Evolutionary conservation across 2,888 invertebrate genomes (phyloP).

Genomic region (Pyralis farinalis): DNA sequence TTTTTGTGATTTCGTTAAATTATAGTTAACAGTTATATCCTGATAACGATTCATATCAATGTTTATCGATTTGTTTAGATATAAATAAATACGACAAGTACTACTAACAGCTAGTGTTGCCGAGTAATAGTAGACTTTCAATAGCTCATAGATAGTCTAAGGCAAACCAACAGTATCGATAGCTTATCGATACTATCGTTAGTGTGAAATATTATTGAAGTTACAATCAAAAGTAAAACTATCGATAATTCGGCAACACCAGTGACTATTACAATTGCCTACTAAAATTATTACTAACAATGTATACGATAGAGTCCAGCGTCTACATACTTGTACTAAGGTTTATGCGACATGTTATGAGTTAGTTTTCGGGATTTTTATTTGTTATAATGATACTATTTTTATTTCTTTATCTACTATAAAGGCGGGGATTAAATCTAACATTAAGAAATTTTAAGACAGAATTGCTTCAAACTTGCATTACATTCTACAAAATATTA

Average conservation of each 20-base stretch:
- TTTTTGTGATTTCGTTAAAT: neutral
- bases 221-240: no score
- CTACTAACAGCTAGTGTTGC: constrained; percentile 7
- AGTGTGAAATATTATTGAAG: no score
- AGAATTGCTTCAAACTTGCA: constrained; percentile 55
- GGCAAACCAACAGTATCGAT: no score
- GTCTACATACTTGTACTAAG: constrained; percentile 10
- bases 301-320: neutral
- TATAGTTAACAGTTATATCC: neutral
- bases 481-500: constrained; percentile 11
- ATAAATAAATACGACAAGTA: constrained; percentile 10
- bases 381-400: constrained; percentile 14
- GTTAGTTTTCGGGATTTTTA: constrained; percentile 9
- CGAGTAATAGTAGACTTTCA: no score
- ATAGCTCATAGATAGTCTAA: no score
- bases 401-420: constrained; percentile 21
- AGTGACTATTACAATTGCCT: constrained; percentile 9
- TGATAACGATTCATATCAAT: neutral
- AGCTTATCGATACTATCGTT: no score
- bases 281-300: constrained; percentile 9
- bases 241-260: no score
- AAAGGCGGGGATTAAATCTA: constrained; percentile 35
- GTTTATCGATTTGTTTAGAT: constrained; percentile 12
- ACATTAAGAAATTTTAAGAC: constrained; percentile 39
- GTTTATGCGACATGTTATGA: constrained; percentile 2